A percentile compares a stretch with the other conserved stretches of the same genome.
These are phyloP conservation scores for Drosophila virilis DNA, from an alignment of 1,140 invertebrate genomes.

Conservation along the genomic window DNA sequence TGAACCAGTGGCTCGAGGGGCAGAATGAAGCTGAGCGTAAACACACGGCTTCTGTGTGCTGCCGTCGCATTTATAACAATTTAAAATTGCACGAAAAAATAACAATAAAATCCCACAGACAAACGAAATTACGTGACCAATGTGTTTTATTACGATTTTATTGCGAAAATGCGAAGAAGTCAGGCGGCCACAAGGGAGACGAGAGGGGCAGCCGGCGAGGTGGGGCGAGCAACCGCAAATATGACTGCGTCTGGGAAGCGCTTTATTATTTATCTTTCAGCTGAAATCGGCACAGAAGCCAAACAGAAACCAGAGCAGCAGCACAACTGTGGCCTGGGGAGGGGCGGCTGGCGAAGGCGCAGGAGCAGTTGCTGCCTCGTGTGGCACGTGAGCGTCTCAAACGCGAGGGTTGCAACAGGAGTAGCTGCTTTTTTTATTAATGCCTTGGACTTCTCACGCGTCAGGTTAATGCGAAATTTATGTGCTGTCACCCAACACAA, in stretches of 20 bases:
- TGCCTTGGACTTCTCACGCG: conserved; percentile 62
- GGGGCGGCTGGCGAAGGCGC: not conserved
- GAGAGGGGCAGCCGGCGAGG: not conserved
- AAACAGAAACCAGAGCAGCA: conserved; percentile 49
- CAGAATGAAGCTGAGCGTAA: conserved; percentile 38
- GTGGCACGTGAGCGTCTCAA: conserved; percentile 64
- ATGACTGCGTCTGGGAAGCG: conserved; percentile 75
- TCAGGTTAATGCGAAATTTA: conserved; percentile 79
- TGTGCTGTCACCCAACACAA: conserved; percentile 33
- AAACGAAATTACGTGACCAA: conserved; percentile 84
- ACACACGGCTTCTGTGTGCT: conserved; percentile 59
- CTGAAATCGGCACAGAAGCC: conserved; percentile 79
- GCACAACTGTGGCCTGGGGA: not conserved
- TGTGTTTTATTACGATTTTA: conserved; percentile 84
- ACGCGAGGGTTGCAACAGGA: conserved; percentile 63
- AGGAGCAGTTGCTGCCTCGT: conserved; percentile 38
- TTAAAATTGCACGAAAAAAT: conserved; percentile 83
- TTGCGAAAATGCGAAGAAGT: conserved; percentile 82
- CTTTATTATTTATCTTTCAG: conserved; percentile 80
- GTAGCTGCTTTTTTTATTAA: conserved; percentile 58
- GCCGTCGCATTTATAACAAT: conserved; percentile 82
- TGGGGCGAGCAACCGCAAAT: conserved; percentile 65
- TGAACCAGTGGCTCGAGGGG: not conserved
- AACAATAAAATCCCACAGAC: conserved; percentile 84
- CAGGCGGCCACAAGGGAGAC: conserved; percentile 33